Conservation (phyloP, 1,140 invertebrate species). For the Drosophila prosaltans region DNA sequence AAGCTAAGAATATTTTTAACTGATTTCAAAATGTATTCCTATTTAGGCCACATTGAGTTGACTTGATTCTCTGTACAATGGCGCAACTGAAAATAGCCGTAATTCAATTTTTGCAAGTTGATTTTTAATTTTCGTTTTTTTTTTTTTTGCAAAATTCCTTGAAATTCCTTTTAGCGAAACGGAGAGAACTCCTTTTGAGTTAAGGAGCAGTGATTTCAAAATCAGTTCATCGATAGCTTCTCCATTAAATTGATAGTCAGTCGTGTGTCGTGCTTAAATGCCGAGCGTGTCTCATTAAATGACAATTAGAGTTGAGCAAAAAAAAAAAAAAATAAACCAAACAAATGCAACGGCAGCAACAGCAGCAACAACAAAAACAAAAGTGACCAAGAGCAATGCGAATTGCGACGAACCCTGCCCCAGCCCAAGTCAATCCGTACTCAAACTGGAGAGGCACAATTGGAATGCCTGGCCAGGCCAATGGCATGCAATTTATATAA, state of each 20-base stretch:
- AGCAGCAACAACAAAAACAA: conserved; percentile 26
- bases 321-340: conserved; percentile 3
- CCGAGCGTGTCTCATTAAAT: conserved; percentile 81
- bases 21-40: not conserved
- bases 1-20: too few species aligned
- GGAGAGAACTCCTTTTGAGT: conserved; percentile 4
- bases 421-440: conserved; percentile 27
- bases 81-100: not conserved
- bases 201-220: not conserved
- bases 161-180: not conserved
- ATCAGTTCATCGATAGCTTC: conserved; percentile 14
- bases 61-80: not conserved
- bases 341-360: conserved; percentile 28
- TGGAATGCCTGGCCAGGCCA: conserved; percentile 69
- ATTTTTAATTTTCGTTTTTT: not conserved
- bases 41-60: too few species aligned
- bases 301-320: conserved; percentile 75
- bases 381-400: conserved; percentile 28
- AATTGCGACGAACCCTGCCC: conserved; percentile 23
- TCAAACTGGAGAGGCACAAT: conserved; percentile 23
- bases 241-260: conserved; percentile 74
- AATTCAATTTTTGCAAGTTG: conserved; percentile 5
- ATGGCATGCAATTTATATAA: conserved; percentile 80
- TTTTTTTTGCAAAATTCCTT: conserved; percentile 3
- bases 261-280: conserved; percentile 80